Evolutionary conservation across 2,888 invertebrate species (phyloP).

Genomic region (Tanypteryx hageni): DNA sequence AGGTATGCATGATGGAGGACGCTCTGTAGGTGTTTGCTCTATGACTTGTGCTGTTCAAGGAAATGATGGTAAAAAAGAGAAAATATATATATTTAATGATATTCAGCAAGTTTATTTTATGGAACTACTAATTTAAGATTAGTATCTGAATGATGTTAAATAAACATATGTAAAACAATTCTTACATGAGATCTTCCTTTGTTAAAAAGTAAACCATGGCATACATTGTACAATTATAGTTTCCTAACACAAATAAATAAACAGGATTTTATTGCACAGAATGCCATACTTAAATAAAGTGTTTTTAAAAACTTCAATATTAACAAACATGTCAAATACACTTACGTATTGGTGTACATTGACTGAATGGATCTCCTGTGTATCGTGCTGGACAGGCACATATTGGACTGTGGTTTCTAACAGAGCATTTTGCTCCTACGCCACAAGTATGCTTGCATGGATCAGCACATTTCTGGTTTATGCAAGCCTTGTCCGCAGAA

Average conservation of each 20-base stretch:
- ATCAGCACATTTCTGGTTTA: conserved; percentile 90
- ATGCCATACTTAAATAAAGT: too few species aligned
- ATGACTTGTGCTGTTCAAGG: conserved; percentile 70
- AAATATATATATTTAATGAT: conserved; percentile 70
- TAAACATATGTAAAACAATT: neutral
- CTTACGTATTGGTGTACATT: conserved; percentile 84
- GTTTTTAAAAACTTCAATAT: too few species aligned
- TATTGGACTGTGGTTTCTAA: conserved; percentile 91
- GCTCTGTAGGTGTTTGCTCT: conserved; percentile 77
- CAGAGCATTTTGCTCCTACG: conserved; percentile 88
- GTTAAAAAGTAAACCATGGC: too few species aligned
- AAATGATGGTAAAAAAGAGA: conserved; percentile 72
- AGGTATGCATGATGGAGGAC: conserved; percentile 86
- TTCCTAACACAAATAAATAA: neutral
- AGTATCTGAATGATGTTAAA: neutral
- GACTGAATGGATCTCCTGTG: conserved; percentile 91
- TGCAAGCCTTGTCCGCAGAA: conserved; percentile 87
- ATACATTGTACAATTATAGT: neutral
- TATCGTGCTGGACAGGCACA: conserved; percentile 91
- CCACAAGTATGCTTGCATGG: conserved; percentile 93
- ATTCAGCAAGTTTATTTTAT: conserved; percentile 69
- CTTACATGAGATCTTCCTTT: neutral
- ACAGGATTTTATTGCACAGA: neutral
- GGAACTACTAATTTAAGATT: neutral
- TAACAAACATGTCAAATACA: conserved; percentile 28